These are phyloP conservation scores for Tetheella fluctuosa DNA, from an alignment of 2,888 invertebrate genomes.

Conservation along the genomic window DNA sequence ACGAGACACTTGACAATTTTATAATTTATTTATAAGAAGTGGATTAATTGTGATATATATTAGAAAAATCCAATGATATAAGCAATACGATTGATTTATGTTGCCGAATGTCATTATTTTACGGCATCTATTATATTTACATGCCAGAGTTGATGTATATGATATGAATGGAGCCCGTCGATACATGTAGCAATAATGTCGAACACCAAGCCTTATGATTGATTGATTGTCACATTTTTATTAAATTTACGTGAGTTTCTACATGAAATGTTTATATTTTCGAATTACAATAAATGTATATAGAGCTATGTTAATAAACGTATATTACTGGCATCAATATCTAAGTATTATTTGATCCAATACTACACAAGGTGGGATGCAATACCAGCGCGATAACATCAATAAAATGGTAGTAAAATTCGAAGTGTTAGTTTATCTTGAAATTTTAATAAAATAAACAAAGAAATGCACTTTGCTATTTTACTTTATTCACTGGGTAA, in stretches of 20 bases:
- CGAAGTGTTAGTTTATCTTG: not conserved
- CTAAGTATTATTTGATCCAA: constrained; percentile 44
- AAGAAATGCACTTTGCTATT: not conserved
- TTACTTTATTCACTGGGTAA: constrained; percentile 10
- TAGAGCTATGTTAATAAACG: constrained; percentile 82
- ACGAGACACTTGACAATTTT: constrained; percentile 79
- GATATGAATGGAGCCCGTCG: constrained; percentile 41
- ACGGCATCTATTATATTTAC: constrained; percentile 61
- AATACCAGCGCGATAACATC: constrained; percentile 11
- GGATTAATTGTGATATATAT: constrained; percentile 81
- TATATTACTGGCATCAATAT: constrained; percentile 71
- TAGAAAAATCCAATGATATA: constrained; percentile 63
- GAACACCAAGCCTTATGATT: constrained; percentile 71
- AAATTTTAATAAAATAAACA: not conserved
- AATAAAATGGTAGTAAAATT: constrained; percentile 22
- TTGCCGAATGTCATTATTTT: constrained; percentile 57
- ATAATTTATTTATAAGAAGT: constrained; percentile 83
- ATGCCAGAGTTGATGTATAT: constrained; percentile 43
- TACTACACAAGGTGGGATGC: constrained; percentile 16
- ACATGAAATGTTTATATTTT: constrained; percentile 78
- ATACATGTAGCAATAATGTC: constrained; percentile 56
- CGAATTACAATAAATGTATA: constrained; percentile 81
- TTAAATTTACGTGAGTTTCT: constrained; percentile 74
- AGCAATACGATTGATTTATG: constrained; percentile 60
- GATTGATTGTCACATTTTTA: constrained; percentile 70